Base-by-base conservation (phyloP, 2,797 vertebrate genomes). In the Heteromormyrus szaboi region DNA sequence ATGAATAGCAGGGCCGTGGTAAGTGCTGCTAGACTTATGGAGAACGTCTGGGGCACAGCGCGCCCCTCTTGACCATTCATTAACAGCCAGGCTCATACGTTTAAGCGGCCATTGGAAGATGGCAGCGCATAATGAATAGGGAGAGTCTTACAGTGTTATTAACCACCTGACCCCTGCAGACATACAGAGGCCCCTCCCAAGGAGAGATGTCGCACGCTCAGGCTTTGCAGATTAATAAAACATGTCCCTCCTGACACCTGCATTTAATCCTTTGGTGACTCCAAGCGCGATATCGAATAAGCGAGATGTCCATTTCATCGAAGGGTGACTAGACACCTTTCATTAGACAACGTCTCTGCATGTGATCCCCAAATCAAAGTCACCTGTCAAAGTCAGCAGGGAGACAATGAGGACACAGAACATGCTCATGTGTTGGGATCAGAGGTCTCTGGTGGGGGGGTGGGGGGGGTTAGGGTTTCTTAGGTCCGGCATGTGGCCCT, bases 241-340 rank as follows among this genome's bases (percentile, higher is more conserved):
- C 92, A 95, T 87, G 94, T 92, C 94, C 93, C 92, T 92, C 92
- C 91, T 95, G 94, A 95, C 94, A 94, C 93, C 92, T 93, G 93
- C 92, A 93, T 95, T 93, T 93, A 93, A 90, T 93, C 92, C 93
- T 92, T 88, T 92, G 91, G 89, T 92, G 79, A 90, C 41, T 92
- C 89, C 91, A 54, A 88, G 92, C 33, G 93, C 89, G 91, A 94
- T 93, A 94, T 92, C 92, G 93, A 91, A 65, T n/a, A 85, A 90
- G 92, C 91, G 91, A 94, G 92, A 94, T 92, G 90, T 93, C 90
- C 93, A 91, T 92, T 94, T 94, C 90, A 94, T 65, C 91, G 91
- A 72, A 89, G 72, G 86, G 90, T 92, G 90, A 95, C 96, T 95
- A 95, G 94, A 48, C 79, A 83, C n/a, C 79, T 19, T n/a, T 83